Percentiles rank a stretch among this genome's conserved stretches.
phyloP scores from a whole-genome alignment of 2,888 invertebrate genomes.

The Taphrorychus bicolor region DNA sequence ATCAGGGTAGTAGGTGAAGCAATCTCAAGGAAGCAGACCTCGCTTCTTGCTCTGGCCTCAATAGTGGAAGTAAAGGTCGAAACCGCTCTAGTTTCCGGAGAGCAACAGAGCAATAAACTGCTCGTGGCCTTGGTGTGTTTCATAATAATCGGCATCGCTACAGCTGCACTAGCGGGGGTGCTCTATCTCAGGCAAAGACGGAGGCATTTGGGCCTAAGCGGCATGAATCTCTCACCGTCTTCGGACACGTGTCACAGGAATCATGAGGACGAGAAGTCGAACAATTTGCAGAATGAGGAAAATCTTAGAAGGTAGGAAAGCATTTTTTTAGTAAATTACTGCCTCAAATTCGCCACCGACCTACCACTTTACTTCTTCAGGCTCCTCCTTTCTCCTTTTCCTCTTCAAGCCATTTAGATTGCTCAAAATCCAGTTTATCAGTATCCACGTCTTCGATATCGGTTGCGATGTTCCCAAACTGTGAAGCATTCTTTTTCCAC shows the following conservation, averaged over 20 bases:
- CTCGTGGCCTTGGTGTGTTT: constrained; percentile 61
- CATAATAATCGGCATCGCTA: constrained; percentile 57
- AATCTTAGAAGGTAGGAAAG: constrained; percentile 71
- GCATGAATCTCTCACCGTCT: constrained; percentile 64
- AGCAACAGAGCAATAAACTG: constrained; percentile 62
- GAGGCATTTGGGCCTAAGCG: constrained; percentile 62
- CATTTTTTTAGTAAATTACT: neutral
- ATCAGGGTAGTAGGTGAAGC: constrained; percentile 69
- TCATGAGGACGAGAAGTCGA: constrained; percentile 87
- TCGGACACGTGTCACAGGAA: constrained; percentile 69
- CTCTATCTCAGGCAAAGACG: constrained; percentile 66
- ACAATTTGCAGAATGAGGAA: constrained; percentile 91
- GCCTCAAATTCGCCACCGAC: neutral
- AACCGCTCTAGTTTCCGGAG: constrained; percentile 69
- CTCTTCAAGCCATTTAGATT: too few relatives aligned
- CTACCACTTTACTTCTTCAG: too few relatives aligned
- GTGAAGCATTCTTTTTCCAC: too few relatives aligned
- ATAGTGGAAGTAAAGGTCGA: constrained; percentile 81
- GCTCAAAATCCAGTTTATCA: too few relatives aligned
- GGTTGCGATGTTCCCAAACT: too few relatives aligned
- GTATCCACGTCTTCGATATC: too few relatives aligned
- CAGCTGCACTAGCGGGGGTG: constrained; percentile 59
- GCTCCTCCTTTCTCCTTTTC: too few relatives aligned
- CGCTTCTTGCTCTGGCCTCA: constrained; percentile 70
- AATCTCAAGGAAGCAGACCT: constrained; percentile 68